phyloP scores from a whole-genome alignment of 2,797 vertebrate species.

The Furcifer pardalis region DNA sequence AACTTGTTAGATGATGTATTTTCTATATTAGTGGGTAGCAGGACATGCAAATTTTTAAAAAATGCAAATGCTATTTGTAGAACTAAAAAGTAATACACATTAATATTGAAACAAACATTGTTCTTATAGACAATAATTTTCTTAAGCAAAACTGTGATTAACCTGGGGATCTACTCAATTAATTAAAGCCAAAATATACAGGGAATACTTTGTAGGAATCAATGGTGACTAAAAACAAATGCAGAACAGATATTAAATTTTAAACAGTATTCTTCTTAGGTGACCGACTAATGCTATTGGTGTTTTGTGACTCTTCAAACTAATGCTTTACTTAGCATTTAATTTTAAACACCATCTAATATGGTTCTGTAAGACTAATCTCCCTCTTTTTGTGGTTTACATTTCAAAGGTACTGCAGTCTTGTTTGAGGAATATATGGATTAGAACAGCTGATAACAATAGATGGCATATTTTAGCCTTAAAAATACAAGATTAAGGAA shows the following conservation, averaged over 20 bases:
- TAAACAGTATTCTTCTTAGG: not conserved
- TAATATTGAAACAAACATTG: not conserved
- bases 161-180: not conserved
- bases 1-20: not conserved
- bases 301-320: not conserved
- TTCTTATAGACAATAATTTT: slow-evolving; percentile 13
- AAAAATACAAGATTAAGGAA: too few species aligned
- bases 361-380: not conserved
- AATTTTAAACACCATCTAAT: slow-evolving; percentile 25
- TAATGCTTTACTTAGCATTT: slow-evolving; percentile 29
- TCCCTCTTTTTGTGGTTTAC: not conserved
- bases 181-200: not conserved
- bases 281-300: slow-evolving; percentile 21
- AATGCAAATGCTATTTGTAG: not conserved
- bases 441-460: not conserved
- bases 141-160: slow-evolving; percentile 10
- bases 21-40: not conserved
- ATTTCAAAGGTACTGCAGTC: slow-evolving; percentile 31
- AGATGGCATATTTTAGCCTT: not conserved
- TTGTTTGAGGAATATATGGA: not conserved
- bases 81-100: slow-evolving; percentile 13
- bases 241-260: slow-evolving; percentile 2
- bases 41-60: not conserved
- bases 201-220: not conserved
- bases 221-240: not conserved